Conservation (phyloP, 2,113 vertebrate genomes). For the Phodopus roborovskii region DNA sequence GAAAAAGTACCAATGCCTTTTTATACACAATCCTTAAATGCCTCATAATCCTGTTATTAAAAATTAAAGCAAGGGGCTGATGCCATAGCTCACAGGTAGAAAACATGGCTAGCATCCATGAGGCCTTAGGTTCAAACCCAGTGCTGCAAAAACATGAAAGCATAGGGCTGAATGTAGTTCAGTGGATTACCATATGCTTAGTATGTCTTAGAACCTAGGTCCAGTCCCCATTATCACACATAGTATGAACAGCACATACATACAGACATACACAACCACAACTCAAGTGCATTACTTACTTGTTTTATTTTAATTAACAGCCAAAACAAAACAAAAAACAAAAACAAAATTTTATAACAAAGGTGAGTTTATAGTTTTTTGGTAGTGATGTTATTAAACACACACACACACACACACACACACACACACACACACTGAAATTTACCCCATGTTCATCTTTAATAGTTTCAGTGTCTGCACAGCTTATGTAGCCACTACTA, state of each 20-base stretch:
- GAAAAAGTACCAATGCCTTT: background rate
- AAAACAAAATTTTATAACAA: background rate
- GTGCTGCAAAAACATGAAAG: background rate
- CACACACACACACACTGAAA: background rate
- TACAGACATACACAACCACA: background rate
- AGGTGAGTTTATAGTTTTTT: background rate
- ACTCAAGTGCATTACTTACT: background rate
- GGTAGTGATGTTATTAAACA: background rate
- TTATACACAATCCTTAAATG: background rate
- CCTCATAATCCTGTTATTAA: background rate
- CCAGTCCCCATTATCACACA: background rate
- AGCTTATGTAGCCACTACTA: background rate
- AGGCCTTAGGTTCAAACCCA: background rate
- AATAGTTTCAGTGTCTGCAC: background rate
- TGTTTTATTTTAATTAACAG: background rate
- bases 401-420: too few species aligned
- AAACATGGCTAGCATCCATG: background rate
- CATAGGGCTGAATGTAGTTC: background rate
- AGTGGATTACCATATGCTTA: background rate
- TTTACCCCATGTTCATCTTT: background rate
- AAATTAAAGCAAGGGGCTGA: background rate
- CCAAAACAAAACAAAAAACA: background rate
- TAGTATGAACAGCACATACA: background rate
- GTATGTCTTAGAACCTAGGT: background rate
- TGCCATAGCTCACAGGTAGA: background rate